Evolutionary conservation across 2,888 invertebrate species (phyloP).

Genomic region (Aleiodes alternator): DNA sequence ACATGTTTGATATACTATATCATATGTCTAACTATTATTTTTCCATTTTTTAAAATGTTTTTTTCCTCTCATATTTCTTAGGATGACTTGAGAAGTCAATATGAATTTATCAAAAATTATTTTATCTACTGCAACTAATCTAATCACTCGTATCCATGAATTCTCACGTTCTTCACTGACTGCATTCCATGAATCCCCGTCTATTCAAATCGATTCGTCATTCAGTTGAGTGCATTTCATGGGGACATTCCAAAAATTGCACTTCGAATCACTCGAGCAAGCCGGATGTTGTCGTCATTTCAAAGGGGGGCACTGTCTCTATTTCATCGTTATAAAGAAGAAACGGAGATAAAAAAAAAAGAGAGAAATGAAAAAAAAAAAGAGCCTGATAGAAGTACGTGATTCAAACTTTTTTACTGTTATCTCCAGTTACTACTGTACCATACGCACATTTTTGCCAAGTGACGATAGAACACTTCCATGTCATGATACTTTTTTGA

Average conservation of each 20-base stretch:
- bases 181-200: slow-evolving; percentile 2
- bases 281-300: slow-evolving; percentile 32
- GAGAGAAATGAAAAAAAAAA: not conserved
- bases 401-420: slow-evolving; percentile 27
- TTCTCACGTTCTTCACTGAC: no score
- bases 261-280: not conserved
- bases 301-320: slow-evolving; percentile 3
- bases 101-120: not conserved
- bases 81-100: no score
- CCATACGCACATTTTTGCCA: slow-evolving; percentile 24
- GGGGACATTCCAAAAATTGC: slow-evolving; percentile 22
- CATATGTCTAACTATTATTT: no score
- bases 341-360: not conserved
- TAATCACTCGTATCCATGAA: no score
- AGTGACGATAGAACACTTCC: slow-evolving; percentile 34
- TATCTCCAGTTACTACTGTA: slow-evolving; percentile 7
- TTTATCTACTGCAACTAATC: no score
- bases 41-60: no score
- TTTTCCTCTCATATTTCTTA: no score
- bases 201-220: slow-evolving; percentile 28
- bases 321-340: slow-evolving; percentile 11
- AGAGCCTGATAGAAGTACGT: not conserved
- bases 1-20: no score
- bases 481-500: slow-evolving; percentile 22
- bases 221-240: not conserved